phyloP scores from a whole-genome alignment of 2,797 vertebrate species.

The Artibeus jamaicensis region DNA sequence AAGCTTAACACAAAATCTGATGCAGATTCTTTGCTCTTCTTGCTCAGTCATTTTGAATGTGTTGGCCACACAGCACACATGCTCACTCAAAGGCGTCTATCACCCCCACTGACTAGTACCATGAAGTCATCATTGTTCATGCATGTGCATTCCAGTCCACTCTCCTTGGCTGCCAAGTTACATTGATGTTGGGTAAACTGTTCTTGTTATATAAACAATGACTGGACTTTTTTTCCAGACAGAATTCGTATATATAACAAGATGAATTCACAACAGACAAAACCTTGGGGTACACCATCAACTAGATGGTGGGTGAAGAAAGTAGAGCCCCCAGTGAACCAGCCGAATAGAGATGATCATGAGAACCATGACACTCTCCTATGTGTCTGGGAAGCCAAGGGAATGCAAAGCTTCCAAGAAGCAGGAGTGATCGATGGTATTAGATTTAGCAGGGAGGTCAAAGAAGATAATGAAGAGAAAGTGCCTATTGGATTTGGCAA shows the following conservation, averaged over 20 bases:
- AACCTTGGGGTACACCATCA: neutral
- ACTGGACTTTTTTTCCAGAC: neutral
- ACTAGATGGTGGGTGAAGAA: neutral
- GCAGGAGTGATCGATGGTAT: neutral
- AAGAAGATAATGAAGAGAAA: constrained; percentile 33
- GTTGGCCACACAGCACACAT: neutral
- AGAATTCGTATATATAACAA: neutral
- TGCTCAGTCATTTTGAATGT: neutral
- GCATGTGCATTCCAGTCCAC: neutral
- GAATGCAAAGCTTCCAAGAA: neutral
- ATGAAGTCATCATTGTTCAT: neutral
- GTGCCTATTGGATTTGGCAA: neutral
- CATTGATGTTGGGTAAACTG: neutral
- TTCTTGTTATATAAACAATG: neutral
- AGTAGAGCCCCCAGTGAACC: neutral
- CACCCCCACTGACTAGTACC: neutral
- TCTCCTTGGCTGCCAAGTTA: neutral
- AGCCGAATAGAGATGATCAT: neutral
- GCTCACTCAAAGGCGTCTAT: neutral
- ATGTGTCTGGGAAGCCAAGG: neutral
- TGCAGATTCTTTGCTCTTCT: neutral
- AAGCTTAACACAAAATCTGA: neutral
- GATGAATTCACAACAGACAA: neutral
- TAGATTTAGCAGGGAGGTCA: constrained; percentile 19
- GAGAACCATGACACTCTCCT: neutral